Percentiles rank a stretch among this genome's conserved stretches.
Conservation (phyloP, 2,888 invertebrate species). For the Onthophagus sagittarius region DNA sequence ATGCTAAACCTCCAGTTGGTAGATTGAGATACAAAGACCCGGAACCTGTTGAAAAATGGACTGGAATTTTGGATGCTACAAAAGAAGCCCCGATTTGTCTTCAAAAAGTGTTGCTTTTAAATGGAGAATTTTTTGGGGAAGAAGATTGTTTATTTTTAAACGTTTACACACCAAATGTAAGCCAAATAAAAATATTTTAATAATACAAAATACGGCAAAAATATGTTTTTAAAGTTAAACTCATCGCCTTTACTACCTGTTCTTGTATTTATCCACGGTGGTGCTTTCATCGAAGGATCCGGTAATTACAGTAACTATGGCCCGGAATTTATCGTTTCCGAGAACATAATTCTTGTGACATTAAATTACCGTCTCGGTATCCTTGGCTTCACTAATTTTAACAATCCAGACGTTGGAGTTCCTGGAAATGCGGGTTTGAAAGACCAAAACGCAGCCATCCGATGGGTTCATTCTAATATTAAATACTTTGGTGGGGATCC, state of each 20-base stretch:
- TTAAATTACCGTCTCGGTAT: neutral
- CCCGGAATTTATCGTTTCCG: neutral
- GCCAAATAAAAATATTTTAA: neutral
- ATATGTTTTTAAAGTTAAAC: neutral
- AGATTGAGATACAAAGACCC: slow-evolving; percentile 41
- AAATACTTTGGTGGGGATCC: neutral
- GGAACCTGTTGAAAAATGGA: slow-evolving; percentile 32
- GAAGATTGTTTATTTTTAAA: slow-evolving; percentile 33
- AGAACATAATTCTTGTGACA: neutral
- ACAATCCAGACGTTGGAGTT: neutral
- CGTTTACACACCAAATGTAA: slow-evolving; percentile 27
- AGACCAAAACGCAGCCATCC: neutral
- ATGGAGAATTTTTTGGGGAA: neutral
- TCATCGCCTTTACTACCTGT: neutral
- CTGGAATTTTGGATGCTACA: slow-evolving; percentile 32
- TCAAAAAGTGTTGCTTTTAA: slow-evolving; percentile 18
- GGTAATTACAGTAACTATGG: neutral
- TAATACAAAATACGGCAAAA: too few relatives aligned
- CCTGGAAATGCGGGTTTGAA: neutral
- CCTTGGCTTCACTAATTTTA: neutral
- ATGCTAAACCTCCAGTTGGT: slow-evolving; percentile 42
- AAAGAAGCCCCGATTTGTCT: slow-evolving; percentile 30
- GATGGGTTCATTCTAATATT: neutral
- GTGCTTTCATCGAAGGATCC: neutral
- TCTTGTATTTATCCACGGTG: neutral